phyloP scores from a whole-genome alignment of 2,797 vertebrate species.

The Catharus ustulatus region DNA sequence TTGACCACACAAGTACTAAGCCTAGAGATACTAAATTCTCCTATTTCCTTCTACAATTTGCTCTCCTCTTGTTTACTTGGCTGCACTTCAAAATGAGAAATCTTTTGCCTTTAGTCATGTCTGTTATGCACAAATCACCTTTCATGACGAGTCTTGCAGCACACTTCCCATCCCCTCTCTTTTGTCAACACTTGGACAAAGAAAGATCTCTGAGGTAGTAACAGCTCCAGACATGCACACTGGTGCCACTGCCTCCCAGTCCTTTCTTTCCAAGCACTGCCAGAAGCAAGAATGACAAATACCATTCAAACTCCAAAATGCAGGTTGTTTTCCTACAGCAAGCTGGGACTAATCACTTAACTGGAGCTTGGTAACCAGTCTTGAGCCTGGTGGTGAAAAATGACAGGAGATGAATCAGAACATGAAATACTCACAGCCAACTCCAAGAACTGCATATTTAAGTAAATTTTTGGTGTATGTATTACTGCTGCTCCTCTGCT shows the following conservation, averaged over 20 bases:
- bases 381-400: background rate
- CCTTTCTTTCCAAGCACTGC: background rate
- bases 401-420: background rate
- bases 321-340: background rate
- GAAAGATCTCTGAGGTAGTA: background rate
- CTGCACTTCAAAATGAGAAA: background rate
- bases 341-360: background rate
- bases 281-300: background rate
- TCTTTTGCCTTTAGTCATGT: slow-evolving; percentile 11
- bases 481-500: background rate
- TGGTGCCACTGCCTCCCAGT: background rate
- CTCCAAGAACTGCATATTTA: background rate
- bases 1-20: background rate
- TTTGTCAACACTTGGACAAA: background rate
- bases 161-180: background rate
- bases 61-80: background rate
- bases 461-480: background rate
- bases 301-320: background rate
- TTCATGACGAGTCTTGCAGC: slow-evolving; percentile 42
- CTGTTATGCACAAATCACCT: background rate
- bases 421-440: background rate
- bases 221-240: slow-evolving; percentile 2
- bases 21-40: background rate
- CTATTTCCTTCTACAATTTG: background rate
- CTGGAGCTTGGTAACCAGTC: background rate